Conservation (phyloP, 2,888 invertebrate genomes). For the Plebejus melissa region DNA sequence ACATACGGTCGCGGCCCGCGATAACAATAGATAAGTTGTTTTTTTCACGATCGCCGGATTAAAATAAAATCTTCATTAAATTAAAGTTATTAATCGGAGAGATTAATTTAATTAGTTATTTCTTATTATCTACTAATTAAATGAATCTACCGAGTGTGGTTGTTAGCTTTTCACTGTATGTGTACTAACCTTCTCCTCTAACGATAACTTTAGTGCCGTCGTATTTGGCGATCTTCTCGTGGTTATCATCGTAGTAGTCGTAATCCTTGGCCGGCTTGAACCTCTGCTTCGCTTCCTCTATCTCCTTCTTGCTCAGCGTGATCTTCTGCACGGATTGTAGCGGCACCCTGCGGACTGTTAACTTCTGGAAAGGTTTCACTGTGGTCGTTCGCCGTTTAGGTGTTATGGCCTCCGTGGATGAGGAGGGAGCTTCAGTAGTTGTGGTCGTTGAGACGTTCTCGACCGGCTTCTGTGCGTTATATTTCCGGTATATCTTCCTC, state of each 20-base stretch:
- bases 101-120: too few species aligned
- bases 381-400: constrained; percentile 41
- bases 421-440: constrained; percentile 38
- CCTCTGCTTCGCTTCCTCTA: constrained; percentile 11
- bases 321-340: constrained; percentile 27
- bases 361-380: constrained; percentile 56
- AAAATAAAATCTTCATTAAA: too few species aligned
- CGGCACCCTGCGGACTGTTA: constrained; percentile 35
- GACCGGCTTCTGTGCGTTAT: constrained; percentile 53
- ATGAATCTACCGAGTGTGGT: too few species aligned
- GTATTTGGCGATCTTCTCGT: constrained; percentile 73
- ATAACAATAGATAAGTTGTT: too few species aligned
- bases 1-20: too few species aligned
- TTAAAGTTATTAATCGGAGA: too few species aligned
- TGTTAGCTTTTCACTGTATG: neutral
- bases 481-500: constrained; percentile 56
- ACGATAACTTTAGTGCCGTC: constrained; percentile 78
- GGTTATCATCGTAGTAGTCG: constrained; percentile 85
- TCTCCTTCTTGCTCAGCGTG: constrained; percentile 25
- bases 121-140: too few species aligned
- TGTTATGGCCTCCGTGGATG: constrained; percentile 36
- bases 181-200: constrained; percentile 66
- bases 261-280: constrained; percentile 73
- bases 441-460: constrained; percentile 37
- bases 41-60: too few species aligned